phyloP scores from a whole-genome alignment of 1,140 invertebrate genomes.

The Vanessa atalanta region DNA sequence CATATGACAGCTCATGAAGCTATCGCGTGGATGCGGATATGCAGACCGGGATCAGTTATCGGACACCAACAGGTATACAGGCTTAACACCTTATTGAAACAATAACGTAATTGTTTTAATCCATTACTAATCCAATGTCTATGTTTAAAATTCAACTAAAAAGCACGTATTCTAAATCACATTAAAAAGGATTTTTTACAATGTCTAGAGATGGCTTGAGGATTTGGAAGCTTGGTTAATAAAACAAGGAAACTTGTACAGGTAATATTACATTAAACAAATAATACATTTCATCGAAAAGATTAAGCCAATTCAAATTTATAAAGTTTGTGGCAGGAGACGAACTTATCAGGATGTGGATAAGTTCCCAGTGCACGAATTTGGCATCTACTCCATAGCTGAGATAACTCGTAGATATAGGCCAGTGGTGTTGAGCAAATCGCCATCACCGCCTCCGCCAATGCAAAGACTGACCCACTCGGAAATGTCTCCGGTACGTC shows the following conservation, averaged over 20 bases:
- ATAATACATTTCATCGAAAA: neutral
- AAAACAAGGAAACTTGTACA: slow-evolving; percentile 72
- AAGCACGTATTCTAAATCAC: too few relatives aligned
- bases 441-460: slow-evolving; percentile 54
- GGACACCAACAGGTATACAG: slow-evolving; percentile 92
- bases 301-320: slow-evolving; percentile 33
- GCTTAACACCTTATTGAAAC: too few relatives aligned
- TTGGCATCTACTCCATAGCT: slow-evolving; percentile 68
- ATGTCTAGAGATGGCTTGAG: slow-evolving; percentile 66
- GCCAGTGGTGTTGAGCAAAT: slow-evolving; percentile 52
- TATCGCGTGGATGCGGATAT: slow-evolving; percentile 98
- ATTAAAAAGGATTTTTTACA: neutral
- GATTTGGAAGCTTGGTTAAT: slow-evolving; percentile 69
- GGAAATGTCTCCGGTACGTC: slow-evolving; percentile 47
- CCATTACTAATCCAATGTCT: too few relatives aligned
- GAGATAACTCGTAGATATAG: slow-evolving; percentile 52
- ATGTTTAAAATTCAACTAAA: too few relatives aligned
- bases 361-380: slow-evolving; percentile 61
- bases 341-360: slow-evolving; percentile 57
- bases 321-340: slow-evolving; percentile 59
- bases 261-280: slow-evolving; percentile 56
- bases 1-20: slow-evolving; percentile 94
- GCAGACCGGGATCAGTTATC: slow-evolving; percentile 97
- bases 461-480: slow-evolving; percentile 46
- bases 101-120: too few relatives aligned